Evolutionary conservation across 2,797 vertebrate genomes (phyloP).

Genomic region (Spinibarbus caldwelli): DNA sequence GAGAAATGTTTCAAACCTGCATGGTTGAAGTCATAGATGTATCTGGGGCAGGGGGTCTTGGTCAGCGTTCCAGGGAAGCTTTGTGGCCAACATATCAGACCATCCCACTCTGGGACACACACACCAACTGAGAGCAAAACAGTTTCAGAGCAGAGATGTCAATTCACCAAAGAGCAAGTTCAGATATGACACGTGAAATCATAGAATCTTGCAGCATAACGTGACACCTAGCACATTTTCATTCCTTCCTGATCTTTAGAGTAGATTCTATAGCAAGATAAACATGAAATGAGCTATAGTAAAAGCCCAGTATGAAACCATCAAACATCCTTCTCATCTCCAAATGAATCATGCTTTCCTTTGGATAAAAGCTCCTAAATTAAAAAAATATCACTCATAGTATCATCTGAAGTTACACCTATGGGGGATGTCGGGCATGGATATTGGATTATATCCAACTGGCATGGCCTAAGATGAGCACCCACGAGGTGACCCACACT

Average conservation of each 20-base stretch:
- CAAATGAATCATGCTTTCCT: not conserved
- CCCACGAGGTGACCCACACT: not conserved
- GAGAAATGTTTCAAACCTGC: constrained; percentile 74
- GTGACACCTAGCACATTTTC: not conserved
- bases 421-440: not conserved
- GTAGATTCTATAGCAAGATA: not conserved
- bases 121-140: constrained; percentile 73
- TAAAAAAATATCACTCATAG: not conserved
- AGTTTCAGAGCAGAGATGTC: not conserved
- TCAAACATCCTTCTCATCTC: not conserved
- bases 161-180: constrained; percentile 39
- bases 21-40: constrained; percentile 93
- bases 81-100: constrained; percentile 89
- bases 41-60: constrained; percentile 84
- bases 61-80: constrained; percentile 79
- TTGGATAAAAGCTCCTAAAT: not conserved
- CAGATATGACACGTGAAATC: not conserved
- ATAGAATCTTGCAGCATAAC: not conserved
- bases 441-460: not conserved
- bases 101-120: constrained; percentile 90
- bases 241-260: not conserved
- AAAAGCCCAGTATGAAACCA: not conserved
- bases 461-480: not conserved
- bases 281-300: not conserved
- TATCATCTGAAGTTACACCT: not conserved